Evolutionary conservation across 2,113 vertebrate species (phyloP), one percentile per base, ranked within the genome.

Genomic region (Chionodraco myersi): DNA sequence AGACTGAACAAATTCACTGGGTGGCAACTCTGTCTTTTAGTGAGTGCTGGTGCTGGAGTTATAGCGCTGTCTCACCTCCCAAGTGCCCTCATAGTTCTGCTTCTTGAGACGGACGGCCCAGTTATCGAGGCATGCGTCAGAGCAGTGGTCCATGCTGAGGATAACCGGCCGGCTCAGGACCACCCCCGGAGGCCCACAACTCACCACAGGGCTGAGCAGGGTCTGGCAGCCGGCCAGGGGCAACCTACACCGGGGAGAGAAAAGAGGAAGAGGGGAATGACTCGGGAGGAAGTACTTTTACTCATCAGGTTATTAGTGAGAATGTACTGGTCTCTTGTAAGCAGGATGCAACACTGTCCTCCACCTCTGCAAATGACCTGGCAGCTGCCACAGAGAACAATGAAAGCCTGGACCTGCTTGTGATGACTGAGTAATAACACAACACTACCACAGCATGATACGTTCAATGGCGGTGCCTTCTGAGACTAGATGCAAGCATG

Each of bases 71-170:
- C 95, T 96, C 92, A 99, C 98, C 98, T 99, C 98, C 98, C 98
- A 99, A 3, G 94, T 94, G 83, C 98, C 98, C 85, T 99, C 97
- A 0, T 97, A 99, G 0, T 96, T 98, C 92, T 99, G 98, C 91
- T 99, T 99, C 94, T 99, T 99, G 88, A 99, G 96, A 66, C 93
- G 95, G 73, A 99, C 93, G 91, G 97, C 97, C 98, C 98, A 99
- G 95, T 98, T 97, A 89, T 99, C 97, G 0, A 96, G 94, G 45
- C 95, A 96, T 82, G 97, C 96, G 88, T 99, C 98, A 75, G 96
- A 97, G 41, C 97, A 99, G 92, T 99, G 98, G 85, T 97, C 97
- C 97, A 99, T 97, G 88, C 96, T 95, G 71, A 99, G 95, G 94
- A 99, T 98, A 93, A 97, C 97, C 0, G 98, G 97, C 26, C 97